Percentiles rank a stretch among this genome's conserved stretches.
These are phyloP conservation scores for Achlya flavicornis DNA, from an alignment of 2,888 invertebrate genomes.

Conservation along the genomic window DNA sequence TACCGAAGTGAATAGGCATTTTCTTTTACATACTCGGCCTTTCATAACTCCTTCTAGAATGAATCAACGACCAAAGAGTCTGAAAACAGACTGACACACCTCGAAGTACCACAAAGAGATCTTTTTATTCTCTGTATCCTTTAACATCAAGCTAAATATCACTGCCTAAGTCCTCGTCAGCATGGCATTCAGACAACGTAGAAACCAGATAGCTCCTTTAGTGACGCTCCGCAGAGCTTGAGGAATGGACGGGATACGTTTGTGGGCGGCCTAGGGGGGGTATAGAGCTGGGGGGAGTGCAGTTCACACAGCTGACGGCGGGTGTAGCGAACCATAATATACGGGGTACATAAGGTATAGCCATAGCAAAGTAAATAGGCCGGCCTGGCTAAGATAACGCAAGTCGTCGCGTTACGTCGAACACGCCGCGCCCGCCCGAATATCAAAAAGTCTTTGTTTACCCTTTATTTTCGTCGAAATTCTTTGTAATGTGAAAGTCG, in stretches of 20 bases:
- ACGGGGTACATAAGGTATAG: slow-evolving; percentile 19
- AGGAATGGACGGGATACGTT: slow-evolving; percentile 45
- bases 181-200: neutral
- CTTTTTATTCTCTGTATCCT: too few relatives aligned
- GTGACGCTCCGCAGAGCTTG: slow-evolving; percentile 54
- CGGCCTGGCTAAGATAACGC: slow-evolving; percentile 36
- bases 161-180: neutral
- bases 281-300: slow-evolving; percentile 25
- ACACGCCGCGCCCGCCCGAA: slow-evolving; percentile 4
- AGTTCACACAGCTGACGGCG: slow-evolving; percentile 47
- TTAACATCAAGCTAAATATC: too few relatives aligned
- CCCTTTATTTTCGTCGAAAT: neutral
- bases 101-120: too few relatives aligned
- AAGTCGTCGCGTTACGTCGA: slow-evolving; percentile 15
- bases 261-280: slow-evolving; percentile 23
- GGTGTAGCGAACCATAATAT: slow-evolving; percentile 40
- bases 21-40: too few relatives aligned
- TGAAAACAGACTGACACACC: too few relatives aligned
- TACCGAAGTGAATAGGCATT: too few relatives aligned
- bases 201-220: slow-evolving; percentile 36
- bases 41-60: too few relatives aligned
- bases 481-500: neutral
- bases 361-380: slow-evolving; percentile 31
- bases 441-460: slow-evolving; percentile 5
- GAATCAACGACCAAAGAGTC: too few relatives aligned